Conservation (phyloP, 2,888 invertebrate species). For the Drosophila ezoana region DNA sequence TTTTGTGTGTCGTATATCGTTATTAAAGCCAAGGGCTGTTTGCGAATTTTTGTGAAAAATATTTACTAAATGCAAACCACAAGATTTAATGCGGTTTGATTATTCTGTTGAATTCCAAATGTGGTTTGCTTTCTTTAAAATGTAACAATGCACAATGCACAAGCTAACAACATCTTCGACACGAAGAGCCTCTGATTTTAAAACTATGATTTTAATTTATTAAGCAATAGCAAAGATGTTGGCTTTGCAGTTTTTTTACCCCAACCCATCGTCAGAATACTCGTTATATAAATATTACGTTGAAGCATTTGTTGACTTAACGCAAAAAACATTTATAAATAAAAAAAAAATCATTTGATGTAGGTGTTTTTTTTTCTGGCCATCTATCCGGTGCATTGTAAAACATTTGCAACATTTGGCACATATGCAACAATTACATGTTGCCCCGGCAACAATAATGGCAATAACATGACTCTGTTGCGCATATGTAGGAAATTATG, state of each 20-base stretch:
- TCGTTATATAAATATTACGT: constrained; percentile 7
- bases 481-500: constrained; percentile 47
- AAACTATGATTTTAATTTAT: neutral
- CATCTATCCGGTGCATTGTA: constrained; percentile 18
- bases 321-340: constrained; percentile 19
- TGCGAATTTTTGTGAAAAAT: constrained; percentile 20
- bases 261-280: neutral
- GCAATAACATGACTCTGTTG: constrained; percentile 39
- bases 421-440: constrained; percentile 35
- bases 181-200: too few relatives aligned
- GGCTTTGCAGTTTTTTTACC: neutral
- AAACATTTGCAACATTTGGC: constrained; percentile 25
- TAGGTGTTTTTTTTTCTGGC: constrained; percentile 13
- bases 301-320: constrained; percentile 20
- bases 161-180: neutral
- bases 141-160: constrained; percentile 2
- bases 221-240: neutral
- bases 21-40: constrained; percentile 10
- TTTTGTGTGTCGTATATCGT: too few relatives aligned
- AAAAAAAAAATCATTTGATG: constrained; percentile 21
- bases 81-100: constrained; percentile 3
- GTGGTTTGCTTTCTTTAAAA: neutral
- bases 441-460: constrained; percentile 22
- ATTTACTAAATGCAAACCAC: constrained; percentile 12
- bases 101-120: neutral